phyloP scores from a whole-genome alignment of 1,140 invertebrate species.

The Cotesia glomerata region DNA sequence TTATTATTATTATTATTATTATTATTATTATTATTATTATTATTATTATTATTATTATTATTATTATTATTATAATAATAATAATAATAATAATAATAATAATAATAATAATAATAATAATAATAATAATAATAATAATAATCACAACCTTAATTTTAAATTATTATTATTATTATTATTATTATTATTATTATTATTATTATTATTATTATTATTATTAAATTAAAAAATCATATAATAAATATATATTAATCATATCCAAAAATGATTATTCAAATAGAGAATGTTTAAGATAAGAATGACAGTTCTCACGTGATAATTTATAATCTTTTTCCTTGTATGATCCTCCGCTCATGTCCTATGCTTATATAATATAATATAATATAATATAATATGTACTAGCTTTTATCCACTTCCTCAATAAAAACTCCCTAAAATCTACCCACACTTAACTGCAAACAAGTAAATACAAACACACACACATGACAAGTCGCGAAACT shows the following conservation, averaged over 20 bases:
- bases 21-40: no score
- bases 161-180: no score
- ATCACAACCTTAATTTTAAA: no score
- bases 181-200: no score
- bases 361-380: not conserved
- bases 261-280: not conserved
- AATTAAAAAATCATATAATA: not conserved
- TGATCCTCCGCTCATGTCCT: not conserved
- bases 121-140: no score
- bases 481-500: conserved; percentile 12
- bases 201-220: not conserved
- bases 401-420: conserved; percentile 31
- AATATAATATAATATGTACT: no score
- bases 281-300: conserved; percentile 6
- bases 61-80: no score
- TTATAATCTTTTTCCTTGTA: conserved; percentile 23
- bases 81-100: no score
- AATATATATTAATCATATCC: not conserved
- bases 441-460: not conserved
- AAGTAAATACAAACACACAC: not conserved
- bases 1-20: no score
- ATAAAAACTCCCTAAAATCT: conserved; percentile 26
- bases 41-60: no score
- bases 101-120: no score
- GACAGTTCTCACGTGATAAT: conserved; percentile 25